Evolutionary conservation across 2,888 invertebrate genomes (phyloP).

Genomic region (Beris chalybata): DNA sequence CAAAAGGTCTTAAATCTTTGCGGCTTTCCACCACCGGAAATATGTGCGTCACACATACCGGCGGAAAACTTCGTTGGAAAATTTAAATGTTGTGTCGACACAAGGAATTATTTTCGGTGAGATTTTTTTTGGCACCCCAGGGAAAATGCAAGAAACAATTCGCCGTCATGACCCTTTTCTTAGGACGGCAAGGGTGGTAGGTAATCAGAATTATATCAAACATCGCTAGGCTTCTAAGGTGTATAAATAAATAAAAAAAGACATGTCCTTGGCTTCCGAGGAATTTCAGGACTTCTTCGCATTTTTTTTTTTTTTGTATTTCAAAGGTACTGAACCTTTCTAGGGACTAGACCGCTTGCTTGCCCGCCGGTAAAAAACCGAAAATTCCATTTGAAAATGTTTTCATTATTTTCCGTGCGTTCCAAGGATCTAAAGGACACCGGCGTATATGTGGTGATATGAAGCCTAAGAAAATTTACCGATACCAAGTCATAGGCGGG

Average conservation of each 20-base stretch:
- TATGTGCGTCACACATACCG: neutral
- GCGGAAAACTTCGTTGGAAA: neutral
- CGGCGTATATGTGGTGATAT: too few relatives aligned
- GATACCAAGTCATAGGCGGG: neutral
- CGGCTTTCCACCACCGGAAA: neutral
- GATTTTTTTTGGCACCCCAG: constrained; percentile 11
- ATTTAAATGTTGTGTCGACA: constrained; percentile 11
- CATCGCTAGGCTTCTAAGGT: too few relatives aligned
- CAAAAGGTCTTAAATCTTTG: constrained; percentile 22
- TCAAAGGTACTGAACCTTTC: neutral
- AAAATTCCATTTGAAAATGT: constrained; percentile 7
- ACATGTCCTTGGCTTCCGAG: constrained; percentile 4
- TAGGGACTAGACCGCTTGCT: neutral
- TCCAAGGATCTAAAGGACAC: too few relatives aligned
- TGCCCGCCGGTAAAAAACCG: neutral
- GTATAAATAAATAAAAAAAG: neutral
- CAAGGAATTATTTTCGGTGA: constrained; percentile 20
- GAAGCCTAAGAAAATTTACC: too few relatives aligned
- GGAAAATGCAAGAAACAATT: constrained; percentile 7
- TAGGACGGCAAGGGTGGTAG: neutral
- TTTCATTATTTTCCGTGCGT: neutral
- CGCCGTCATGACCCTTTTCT: constrained; percentile 13
- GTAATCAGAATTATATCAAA: neutral
- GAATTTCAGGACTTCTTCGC: constrained; percentile 4
- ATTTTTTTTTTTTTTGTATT: neutral